These are phyloP conservation scores for Sminthopsis crassicaudata DNA, from an alignment of 2,113 vertebrate species.

Conservation along the genomic window DNA sequence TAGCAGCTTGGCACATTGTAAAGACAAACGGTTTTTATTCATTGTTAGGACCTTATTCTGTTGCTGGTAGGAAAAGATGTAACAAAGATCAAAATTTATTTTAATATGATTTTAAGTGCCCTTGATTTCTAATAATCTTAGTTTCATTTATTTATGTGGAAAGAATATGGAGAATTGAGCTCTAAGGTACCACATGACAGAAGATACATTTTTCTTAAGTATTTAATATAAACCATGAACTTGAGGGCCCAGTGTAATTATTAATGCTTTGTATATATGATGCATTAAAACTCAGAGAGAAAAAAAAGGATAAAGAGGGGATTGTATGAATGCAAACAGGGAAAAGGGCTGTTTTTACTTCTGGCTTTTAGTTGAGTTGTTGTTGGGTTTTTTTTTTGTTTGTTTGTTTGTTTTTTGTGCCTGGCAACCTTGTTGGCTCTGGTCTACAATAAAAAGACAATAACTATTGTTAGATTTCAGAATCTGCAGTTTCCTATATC, in stretches of 20 bases:
- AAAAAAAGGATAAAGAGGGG: constrained; percentile 48
- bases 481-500: background rate
- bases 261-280: constrained; percentile 29
- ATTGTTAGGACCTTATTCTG: constrained; percentile 29
- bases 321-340: constrained; percentile 52
- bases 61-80: constrained; percentile 52
- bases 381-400: constrained; percentile 54
- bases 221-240: constrained; percentile 45
- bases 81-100: constrained; percentile 44
- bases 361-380: constrained; percentile 7
- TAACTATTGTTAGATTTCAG: constrained; percentile 17
- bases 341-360: constrained; percentile 55
- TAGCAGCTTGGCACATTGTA: constrained; percentile 63
- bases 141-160: constrained; percentile 13
- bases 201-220: constrained; percentile 34
- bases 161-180: constrained; percentile 43
- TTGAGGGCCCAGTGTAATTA: constrained; percentile 50
- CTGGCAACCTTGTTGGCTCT: constrained; percentile 25
- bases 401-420: background rate
- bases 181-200: background rate
- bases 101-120: constrained; percentile 46
- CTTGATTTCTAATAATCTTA: constrained; percentile 44
- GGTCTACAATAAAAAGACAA: constrained; percentile 33
- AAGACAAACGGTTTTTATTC: constrained; percentile 50
- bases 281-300: constrained; percentile 48